phyloP scores from a whole-genome alignment of 2,113 vertebrate species.

The Macroglossus sobrinus region DNA sequence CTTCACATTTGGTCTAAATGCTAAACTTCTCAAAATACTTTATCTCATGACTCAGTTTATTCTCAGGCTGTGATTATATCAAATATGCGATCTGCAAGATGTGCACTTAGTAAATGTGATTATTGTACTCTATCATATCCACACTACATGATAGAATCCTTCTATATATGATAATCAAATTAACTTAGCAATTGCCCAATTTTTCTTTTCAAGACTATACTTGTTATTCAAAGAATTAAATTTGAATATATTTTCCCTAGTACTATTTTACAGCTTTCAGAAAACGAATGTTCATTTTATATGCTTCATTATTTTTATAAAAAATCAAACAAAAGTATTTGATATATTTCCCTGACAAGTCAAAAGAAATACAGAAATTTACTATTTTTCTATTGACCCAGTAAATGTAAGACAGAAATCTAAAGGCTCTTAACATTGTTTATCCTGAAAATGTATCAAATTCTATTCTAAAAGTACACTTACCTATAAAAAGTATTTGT shows the following conservation, averaged over 20 bases:
- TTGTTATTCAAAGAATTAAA: conserved; percentile 10
- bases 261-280: background rate
- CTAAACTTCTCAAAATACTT: conserved; percentile 22
- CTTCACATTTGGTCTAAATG: conserved; percentile 10
- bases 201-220: background rate
- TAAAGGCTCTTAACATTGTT: conserved; percentile 62
- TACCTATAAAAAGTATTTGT: conserved; percentile 69
- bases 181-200: background rate
- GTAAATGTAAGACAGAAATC: conserved; percentile 52
- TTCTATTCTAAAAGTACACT: conserved; percentile 64
- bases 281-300: background rate
- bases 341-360: conserved; percentile 28
- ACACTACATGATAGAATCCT: background rate
- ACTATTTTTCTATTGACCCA: conserved; percentile 47
- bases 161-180: background rate
- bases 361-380: conserved; percentile 23
- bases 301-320: background rate
- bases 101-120: background rate
- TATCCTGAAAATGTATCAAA: conserved; percentile 64
- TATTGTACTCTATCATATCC: background rate
- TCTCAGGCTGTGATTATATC: background rate
- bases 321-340: conserved; percentile 42
- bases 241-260: background rate
- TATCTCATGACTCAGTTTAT: background rate
- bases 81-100: background rate